These are phyloP conservation scores for Yoshiicerus persimilis DNA, from an alignment of 1,140 invertebrate genomes.

Conservation along the genomic window DNA sequence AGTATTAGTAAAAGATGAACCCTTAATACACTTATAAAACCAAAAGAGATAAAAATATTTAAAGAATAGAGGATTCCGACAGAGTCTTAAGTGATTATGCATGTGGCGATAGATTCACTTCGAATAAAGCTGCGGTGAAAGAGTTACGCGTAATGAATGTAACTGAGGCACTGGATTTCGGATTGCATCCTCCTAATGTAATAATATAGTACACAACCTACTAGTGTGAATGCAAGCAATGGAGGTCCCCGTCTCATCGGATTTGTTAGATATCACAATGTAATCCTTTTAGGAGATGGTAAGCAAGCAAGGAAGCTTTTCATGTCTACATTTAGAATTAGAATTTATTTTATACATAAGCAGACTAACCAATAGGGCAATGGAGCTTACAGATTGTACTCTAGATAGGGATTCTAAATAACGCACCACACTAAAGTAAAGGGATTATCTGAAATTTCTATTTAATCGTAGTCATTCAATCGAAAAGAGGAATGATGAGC, in stretches of 20 bases:
- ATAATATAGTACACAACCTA: background rate
- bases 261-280: background rate
- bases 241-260: background rate
- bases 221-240: background rate
- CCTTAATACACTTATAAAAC: background rate
- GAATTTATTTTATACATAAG: background rate
- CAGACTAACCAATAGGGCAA: background rate
- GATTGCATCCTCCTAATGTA: background rate
- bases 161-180: background rate
- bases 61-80: background rate
- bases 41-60: background rate
- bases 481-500: conserved; percentile 2
- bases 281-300: conserved; percentile 8
- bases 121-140: background rate
- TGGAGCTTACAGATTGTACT: background rate
- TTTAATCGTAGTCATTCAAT: background rate
- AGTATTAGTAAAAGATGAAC: background rate
- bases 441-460: background rate
- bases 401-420: background rate
- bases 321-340: conserved; percentile 13
- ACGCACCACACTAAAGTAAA: background rate
- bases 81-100: conserved; percentile 1
- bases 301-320: background rate
- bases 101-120: background rate
- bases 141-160: background rate